Conservation (phyloP, 2,113 vertebrate species). For the Montifringilla adamsi region DNA sequence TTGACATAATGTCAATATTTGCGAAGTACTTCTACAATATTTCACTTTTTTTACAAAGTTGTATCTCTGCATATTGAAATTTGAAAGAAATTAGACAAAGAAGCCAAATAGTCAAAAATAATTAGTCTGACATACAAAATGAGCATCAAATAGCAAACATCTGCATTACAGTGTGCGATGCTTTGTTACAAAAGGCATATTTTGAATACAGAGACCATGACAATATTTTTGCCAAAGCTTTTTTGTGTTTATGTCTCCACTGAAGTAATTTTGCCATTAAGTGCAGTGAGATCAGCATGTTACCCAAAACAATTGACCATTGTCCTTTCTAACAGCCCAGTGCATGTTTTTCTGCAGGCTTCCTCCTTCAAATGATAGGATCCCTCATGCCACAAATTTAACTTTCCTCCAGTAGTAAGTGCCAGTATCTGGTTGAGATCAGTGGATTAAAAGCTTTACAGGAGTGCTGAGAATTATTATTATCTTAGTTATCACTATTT, state of each 20-base stretch:
- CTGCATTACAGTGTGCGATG: neutral
- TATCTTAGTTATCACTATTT: slow-evolving; percentile 56
- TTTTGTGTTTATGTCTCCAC: neutral
- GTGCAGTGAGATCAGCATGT: neutral
- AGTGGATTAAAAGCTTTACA: slow-evolving; percentile 60
- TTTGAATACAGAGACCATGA: neutral
- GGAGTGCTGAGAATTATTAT: slow-evolving; percentile 51
- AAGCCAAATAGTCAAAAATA: neutral
- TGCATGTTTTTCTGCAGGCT: neutral
- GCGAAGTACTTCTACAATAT: neutral
- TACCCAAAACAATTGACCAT: neutral
- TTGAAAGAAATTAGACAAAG: neutral
- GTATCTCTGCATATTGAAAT: neutral
- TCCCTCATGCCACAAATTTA: neutral
- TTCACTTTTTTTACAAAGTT: neutral
- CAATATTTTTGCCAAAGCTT: neutral
- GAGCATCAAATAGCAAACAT: neutral
- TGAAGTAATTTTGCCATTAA: neutral
- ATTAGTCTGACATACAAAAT: neutral
- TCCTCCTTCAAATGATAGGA: neutral
- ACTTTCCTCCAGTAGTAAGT: slow-evolving; percentile 3
- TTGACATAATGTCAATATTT: neutral
- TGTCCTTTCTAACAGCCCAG: neutral
- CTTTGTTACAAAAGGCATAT: neutral
- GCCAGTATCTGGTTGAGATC: slow-evolving; percentile 31